Conservation (phyloP, 2,888 invertebrate genomes). For the Horisme vitalbata region DNA sequence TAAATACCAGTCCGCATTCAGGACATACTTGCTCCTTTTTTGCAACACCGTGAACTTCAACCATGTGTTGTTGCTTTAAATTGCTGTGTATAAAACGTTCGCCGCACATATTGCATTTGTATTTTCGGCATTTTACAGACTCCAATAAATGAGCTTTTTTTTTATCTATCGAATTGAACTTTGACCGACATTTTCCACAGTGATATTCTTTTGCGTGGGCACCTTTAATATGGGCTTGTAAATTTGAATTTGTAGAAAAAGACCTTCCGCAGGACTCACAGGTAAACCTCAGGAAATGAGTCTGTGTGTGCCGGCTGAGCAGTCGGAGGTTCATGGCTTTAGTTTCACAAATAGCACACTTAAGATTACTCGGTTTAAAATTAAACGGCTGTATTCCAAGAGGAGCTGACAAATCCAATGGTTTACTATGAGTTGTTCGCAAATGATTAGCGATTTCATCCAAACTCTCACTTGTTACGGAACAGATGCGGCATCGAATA, state of each 20-base stretch:
- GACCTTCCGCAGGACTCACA: constrained; percentile 49
- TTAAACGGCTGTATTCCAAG: constrained; percentile 41
- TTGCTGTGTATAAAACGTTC: constrained; percentile 39
- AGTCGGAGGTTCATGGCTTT: constrained; percentile 39
- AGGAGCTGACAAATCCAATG: constrained; percentile 14
- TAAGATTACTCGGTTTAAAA: constrained; percentile 34
- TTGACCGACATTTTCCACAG: constrained; percentile 41
- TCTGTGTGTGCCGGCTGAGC: constrained; percentile 45
- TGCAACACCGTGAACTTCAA: constrained; percentile 34
- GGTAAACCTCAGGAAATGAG: constrained; percentile 43
- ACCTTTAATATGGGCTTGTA: constrained; percentile 36
- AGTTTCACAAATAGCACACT: constrained; percentile 40
- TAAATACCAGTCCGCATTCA: constrained; percentile 41
- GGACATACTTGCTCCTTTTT: constrained; percentile 35
- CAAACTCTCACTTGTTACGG: constrained; percentile 25
- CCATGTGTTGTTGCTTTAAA: constrained; percentile 36
- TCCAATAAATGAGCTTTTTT: constrained; percentile 36
- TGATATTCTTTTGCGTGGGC: constrained; percentile 29
- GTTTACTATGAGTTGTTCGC: constrained; percentile 21
- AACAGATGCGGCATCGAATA: constrained; percentile 42
- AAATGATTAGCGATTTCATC: constrained; percentile 39
- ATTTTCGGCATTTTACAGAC: constrained; percentile 39
- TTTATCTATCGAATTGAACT: constrained; percentile 36
- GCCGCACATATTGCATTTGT: constrained; percentile 40
- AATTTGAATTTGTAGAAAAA: constrained; percentile 36